Percentiles rank a stretch among this genome's conserved stretches.
Evolutionary conservation across 2,113 vertebrate species (phyloP).

Genomic region (Isichthys henryi): DNA sequence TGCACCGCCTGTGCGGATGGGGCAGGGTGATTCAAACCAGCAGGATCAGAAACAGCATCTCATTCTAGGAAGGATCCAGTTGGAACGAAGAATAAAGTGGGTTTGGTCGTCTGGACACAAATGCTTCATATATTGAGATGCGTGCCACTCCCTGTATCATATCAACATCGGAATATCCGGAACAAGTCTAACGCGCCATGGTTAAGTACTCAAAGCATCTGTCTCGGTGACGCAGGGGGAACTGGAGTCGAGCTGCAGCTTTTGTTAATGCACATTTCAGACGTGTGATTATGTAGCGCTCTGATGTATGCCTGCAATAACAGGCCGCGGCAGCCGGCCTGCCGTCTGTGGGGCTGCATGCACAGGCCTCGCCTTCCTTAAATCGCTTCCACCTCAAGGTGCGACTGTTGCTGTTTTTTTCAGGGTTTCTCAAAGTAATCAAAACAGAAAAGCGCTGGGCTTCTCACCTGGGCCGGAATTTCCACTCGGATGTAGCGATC

Average conservation of each 20-base stretch:
- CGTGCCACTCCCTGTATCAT: background rate
- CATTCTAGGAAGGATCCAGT: background rate
- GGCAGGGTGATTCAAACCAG: background rate
- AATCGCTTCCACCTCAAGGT: slow-evolving; percentile 37
- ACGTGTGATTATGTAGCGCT: slow-evolving; percentile 3
- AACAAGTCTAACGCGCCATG: background rate
- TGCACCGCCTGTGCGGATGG: background rate
- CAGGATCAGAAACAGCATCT: background rate
- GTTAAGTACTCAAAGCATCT: background rate
- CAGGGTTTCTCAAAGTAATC: slow-evolving; percentile 29
- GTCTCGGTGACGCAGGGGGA: background rate
- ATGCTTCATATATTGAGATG: background rate
- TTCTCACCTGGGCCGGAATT: background rate
- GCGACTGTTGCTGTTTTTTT: slow-evolving; percentile 43
- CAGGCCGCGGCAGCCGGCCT: background rate
- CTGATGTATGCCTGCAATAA: slow-evolving; percentile 27
- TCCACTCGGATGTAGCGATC: background rate
- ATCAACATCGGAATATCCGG: background rate
- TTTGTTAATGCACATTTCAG: slow-evolving; percentile 8
- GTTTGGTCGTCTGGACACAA: background rate
- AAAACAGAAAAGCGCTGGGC: slow-evolving; percentile 36
- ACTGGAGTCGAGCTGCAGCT: background rate
- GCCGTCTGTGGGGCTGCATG: background rate
- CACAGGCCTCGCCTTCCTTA: slow-evolving; percentile 1
- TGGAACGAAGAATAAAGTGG: background rate